Conservation (phyloP, 2,113 vertebrate genomes). For the Isichthys henryi region DNA sequence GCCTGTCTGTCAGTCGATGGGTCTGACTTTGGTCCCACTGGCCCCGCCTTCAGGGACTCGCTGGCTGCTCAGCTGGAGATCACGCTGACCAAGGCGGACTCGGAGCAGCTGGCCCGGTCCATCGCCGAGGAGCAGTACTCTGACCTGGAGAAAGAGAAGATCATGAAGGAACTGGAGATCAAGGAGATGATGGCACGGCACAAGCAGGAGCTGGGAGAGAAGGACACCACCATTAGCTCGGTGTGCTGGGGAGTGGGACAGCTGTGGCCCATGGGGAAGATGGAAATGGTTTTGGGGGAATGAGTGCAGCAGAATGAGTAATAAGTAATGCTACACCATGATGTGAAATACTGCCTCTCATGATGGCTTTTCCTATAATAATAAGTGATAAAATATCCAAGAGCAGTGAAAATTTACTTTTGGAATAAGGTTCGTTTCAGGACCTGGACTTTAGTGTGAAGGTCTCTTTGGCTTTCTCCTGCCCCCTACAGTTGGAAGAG, state of each 20-base stretch:
- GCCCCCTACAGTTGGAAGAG: slow-evolving; percentile 78
- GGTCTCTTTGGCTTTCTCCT: slow-evolving; percentile 13
- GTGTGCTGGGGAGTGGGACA: slow-evolving; percentile 57
- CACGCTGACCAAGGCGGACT: slow-evolving; percentile 93
- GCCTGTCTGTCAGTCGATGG: not conserved
- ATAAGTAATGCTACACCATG: not conserved
- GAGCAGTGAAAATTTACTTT: not conserved
- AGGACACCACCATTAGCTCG: slow-evolving; percentile 85
- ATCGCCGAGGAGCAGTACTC: slow-evolving; percentile 98
- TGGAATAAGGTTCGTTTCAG: not conserved
- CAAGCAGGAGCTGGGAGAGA: slow-evolving; percentile 86
- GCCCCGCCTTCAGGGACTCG: slow-evolving; percentile 70
- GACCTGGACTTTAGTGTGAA: not conserved
- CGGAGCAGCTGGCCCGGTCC: slow-evolving; percentile 92
- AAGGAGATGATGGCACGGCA: slow-evolving; percentile 99
- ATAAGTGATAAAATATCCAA: not conserved
- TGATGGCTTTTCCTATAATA: not conserved
- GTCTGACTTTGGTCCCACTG: not conserved
- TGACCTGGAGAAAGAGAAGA: slow-evolving; percentile 97
- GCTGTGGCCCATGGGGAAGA: too few species aligned
- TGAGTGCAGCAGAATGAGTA: not conserved
- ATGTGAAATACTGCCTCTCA: not conserved
- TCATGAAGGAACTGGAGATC: slow-evolving; percentile 98
- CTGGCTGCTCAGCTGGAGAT: slow-evolving; percentile 95
- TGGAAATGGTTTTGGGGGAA: not conserved